Evolutionary conservation across 2,797 vertebrate genomes (phyloP).

Genomic region (Taeniopygia guttata): DNA sequence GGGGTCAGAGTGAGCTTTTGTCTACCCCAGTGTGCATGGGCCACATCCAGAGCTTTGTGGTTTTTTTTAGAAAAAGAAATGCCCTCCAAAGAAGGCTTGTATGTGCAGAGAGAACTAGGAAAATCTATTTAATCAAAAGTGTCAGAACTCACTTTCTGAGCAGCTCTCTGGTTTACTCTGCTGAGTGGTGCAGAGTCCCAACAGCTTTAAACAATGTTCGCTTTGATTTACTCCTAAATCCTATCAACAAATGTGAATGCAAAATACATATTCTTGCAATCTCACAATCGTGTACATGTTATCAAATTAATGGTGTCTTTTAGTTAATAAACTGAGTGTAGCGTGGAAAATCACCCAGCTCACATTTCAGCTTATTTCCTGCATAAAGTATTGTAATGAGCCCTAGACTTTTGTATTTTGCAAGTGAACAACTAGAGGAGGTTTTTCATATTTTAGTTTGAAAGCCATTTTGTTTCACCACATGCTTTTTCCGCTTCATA

Average conservation of each 20-base stretch:
- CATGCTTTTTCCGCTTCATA: constrained; percentile 65
- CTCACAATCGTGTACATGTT: neutral
- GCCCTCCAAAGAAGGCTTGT: neutral
- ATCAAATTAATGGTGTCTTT: constrained; percentile 6
- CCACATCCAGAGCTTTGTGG: neutral
- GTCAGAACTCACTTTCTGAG: neutral
- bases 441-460: constrained; percentile 37
- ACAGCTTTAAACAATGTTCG: neutral
- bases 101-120: neutral
- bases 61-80: neutral
- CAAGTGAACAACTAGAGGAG: neutral
- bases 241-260: neutral
- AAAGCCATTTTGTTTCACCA: constrained; percentile 70
- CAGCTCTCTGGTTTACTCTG: neutral
- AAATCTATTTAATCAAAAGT: neutral
- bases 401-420: neutral
- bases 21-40: neutral
- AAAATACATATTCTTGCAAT: neutral
- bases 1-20: neutral
- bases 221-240: neutral
- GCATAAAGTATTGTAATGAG: neutral
- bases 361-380: neutral
- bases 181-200: neutral
- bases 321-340: constrained; percentile 1
- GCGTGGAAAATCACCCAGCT: neutral